Evolutionary conservation across 1,140 invertebrate genomes (phyloP), one percentile per base, ranked within the genome.

Genomic region (Geopemphigus sp.): DNA sequence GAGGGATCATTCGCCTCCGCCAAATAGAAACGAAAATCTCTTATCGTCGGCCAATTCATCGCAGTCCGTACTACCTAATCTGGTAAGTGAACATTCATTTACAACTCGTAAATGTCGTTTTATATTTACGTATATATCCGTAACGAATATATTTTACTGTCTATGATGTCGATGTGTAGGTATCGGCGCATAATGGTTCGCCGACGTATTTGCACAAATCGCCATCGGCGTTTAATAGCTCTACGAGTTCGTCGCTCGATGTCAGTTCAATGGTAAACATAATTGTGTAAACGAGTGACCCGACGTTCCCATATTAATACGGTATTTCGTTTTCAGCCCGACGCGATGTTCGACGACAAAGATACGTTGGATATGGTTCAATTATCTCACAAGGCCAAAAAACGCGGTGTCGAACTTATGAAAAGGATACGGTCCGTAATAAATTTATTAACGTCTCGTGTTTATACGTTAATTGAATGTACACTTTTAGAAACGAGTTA

Each of bases 251-350:
- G 11, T 78, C 74, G 26, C 74, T 78, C 26, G 74, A 78, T n/a
- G 74, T 78, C 10, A 78, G 74, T 78, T 63, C 74, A 26, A 78
- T 78, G 74, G 74, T 78, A 78, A 47, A 26, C 1, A 73, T 26
- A 59, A 39, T 39, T 32, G 0, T 15, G 19, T 59, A 47, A 61
- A 59, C 17, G 11, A 0, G 19, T 61, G 54, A n/a, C n/a, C n/a
- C n/a, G n/a, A n/a, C n/a, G n/a, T n/a, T n/a, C n/a, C n/a, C n/a
- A n/a, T n/a, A n/a, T 39, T 59, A 0, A 61, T n/a, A 63, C 8
- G 19, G 10, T 14, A 24, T 76, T 76, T 76, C 19, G 61, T 29
- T 61, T 61, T 29, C 15, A 78, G 74, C 74, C 39, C 2, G 74
- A 78, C 47, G 57, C 74, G 4, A 26, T 63, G 10, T 78, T 47